Evolutionary conservation across 2,113 vertebrate genomes (phyloP), one percentile per base, ranked within the genome.

Genomic region (Istiophorus platypterus): DNA sequence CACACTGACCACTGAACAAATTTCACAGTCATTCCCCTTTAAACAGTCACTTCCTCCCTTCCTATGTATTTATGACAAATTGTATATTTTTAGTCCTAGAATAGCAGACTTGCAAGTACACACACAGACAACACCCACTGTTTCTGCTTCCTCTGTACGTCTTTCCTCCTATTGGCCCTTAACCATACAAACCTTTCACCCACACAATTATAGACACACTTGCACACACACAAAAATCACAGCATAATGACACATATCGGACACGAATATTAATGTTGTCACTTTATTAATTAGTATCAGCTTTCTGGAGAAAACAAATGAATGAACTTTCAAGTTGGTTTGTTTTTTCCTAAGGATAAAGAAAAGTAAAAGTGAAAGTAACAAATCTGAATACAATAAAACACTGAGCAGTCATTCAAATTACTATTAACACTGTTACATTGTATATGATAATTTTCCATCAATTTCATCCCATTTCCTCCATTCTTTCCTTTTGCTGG

Each of bases 81-180:
- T 68, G 75, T 68, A 54, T 80, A 80, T 77, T 77, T 83, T 65
- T 74, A 70, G 59, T 64, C 18, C 17, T 12, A 63, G 34, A 78
- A 64, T 18, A 81, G 62, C 75, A 72, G 47, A 76, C 17, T 10
- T 70, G 22, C 2, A 31, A 31, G 42, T 1, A 31, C 31, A 20
- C 47, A 76, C 14, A 64, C 12, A 10, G 62, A 34, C 37, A 64
- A 76, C 71, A 72, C 67, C 63, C 66, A 68, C 59, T 47, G 80
- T 18, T 70, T 72, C 69, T 68, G 41, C 80, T 89, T 84, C 80
- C 73, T 78, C 20, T 84, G 26, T 64, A 39, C 20, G 34, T 70
- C 49, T 74, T 67, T 71, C 76, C 69, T 64, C 29, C 42, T 42
- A 47, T 5, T 57, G 34, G 42, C 42, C 51, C 12, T 54, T 37